phyloP scores from a whole-genome alignment of 2,888 invertebrate genomes.

The Drosophila leonis region DNA sequence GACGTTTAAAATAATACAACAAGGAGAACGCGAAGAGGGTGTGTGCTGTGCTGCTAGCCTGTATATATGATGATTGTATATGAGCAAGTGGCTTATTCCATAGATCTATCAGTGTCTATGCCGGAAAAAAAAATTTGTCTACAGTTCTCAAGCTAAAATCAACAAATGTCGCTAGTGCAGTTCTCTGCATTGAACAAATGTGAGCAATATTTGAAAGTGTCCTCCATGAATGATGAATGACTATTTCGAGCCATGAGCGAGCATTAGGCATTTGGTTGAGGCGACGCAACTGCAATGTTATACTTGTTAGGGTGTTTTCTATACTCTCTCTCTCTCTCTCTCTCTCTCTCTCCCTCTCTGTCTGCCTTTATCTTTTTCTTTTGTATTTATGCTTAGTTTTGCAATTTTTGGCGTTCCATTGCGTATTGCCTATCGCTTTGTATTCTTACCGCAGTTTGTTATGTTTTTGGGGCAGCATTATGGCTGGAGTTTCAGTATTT shows the following conservation, averaged over 20 bases:
- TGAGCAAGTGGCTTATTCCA: no score
- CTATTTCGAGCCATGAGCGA: not conserved
- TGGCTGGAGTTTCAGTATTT: not conserved
- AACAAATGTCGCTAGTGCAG: no score
- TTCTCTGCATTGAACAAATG: not conserved
- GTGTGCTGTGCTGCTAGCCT: no score
- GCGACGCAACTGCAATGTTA: no score
- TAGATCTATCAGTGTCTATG: no score
- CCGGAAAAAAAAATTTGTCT: no score
- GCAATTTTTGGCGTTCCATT: constrained; percentile 27
- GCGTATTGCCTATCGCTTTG: constrained; percentile 1
- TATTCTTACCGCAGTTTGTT: not conserved
- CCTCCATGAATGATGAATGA: not conserved
- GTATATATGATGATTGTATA: no score
- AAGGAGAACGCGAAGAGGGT: no score
- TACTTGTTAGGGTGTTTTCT: constrained; percentile 18
- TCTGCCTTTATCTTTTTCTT: not conserved
- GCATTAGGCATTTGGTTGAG: not conserved
- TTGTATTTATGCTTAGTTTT: constrained; percentile 37
- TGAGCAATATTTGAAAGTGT: not conserved
- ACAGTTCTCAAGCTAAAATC: no score
- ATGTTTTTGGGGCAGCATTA: not conserved
- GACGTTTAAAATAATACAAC: no score
- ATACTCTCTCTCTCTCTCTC: constrained; percentile 1
- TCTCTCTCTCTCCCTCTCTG: constrained; percentile 1